A percentile compares a stretch with the other conserved stretches of the same genome.
Conservation (phyloP, 2,888 invertebrate genomes). For the Orchestes rusci region DNA sequence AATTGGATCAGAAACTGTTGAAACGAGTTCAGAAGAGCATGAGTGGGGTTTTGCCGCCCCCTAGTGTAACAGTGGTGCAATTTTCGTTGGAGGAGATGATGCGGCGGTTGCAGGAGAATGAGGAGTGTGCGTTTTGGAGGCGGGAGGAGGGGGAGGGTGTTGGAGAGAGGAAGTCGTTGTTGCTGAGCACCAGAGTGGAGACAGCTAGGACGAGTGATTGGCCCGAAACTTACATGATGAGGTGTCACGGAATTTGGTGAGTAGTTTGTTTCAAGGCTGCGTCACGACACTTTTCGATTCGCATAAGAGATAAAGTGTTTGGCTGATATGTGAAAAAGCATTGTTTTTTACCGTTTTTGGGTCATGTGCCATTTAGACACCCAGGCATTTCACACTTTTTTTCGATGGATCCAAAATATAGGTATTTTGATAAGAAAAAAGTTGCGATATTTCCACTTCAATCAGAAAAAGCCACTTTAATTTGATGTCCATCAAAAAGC, state of each 20-base stretch:
- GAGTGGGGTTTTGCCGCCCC: conserved; percentile 67
- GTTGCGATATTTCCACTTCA: too few species aligned
- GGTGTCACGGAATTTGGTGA: conserved; percentile 67
- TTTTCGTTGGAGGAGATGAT: conserved; percentile 61
- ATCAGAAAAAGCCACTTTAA: too few species aligned
- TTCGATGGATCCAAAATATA: too few species aligned
- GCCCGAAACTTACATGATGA: conserved; percentile 56
- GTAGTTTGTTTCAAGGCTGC: too few species aligned
- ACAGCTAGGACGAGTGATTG: conserved; percentile 45
- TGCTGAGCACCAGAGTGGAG: conserved; percentile 39
- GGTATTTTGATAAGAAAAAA: too few species aligned
- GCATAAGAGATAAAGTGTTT: too few species aligned
- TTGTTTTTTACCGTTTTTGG: too few species aligned
- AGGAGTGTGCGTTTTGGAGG: conserved; percentile 32
- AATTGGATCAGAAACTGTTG: conserved; percentile 41
- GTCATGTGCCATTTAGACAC: too few species aligned
- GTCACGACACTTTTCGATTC: too few species aligned
- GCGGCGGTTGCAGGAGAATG: conserved; percentile 39
- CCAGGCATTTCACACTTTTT: too few species aligned
- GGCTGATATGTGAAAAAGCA: too few species aligned
- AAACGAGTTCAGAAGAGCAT: conserved; percentile 52
- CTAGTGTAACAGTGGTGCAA: conserved; percentile 62
- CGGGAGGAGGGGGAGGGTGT: conserved; percentile 17
- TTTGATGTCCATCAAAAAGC: too few species aligned
- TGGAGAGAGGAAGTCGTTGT: conserved; percentile 31